Percentiles rank a stretch among this genome's conserved stretches.
phyloP scores from a whole-genome alignment of 2,797 vertebrate genomes.

The Rhinatrema bivittatum region DNA sequence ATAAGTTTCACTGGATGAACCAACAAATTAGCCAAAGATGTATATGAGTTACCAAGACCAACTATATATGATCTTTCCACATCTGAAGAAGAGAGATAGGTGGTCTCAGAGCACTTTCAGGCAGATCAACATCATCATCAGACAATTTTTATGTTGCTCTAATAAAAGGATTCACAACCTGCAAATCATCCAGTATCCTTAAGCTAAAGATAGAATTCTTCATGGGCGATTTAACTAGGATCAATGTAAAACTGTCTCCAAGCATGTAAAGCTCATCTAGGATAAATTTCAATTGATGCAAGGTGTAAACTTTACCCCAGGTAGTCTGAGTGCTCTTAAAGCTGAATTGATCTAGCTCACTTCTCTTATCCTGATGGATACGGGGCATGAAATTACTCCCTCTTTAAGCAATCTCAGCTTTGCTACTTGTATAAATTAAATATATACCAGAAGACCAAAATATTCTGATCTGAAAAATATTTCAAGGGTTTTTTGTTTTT shows the following conservation, averaged over 20 bases:
- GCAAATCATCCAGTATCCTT: too few species aligned
- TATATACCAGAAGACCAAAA: constrained; percentile 25
- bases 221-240: too few species aligned
- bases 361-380: constrained; percentile 24
- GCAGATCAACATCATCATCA: too few species aligned
- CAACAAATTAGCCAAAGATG: too few species aligned
- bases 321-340: constrained; percentile 43
- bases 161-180: too few species aligned
- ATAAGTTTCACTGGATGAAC: too few species aligned
- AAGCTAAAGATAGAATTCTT: too few species aligned
- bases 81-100: too few species aligned
- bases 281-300: constrained; percentile 29
- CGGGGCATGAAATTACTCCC: constrained; percentile 15
- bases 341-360: constrained; percentile 50
- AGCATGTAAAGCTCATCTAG: constrained; percentile 28
- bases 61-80: too few species aligned
- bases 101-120: too few species aligned
- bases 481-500: constrained; percentile 23
- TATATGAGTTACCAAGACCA: too few species aligned
- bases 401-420: constrained; percentile 27
- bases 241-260: neutral
- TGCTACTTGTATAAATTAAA: constrained; percentile 32
- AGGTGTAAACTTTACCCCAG: constrained; percentile 25
- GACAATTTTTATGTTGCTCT: too few species aligned
- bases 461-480: constrained; percentile 17